A percentile compares a stretch with the other conserved stretches of the same genome.
phyloP scores from a whole-genome alignment of 2,113 vertebrate genomes.

The Noctilio leporinus region DNA sequence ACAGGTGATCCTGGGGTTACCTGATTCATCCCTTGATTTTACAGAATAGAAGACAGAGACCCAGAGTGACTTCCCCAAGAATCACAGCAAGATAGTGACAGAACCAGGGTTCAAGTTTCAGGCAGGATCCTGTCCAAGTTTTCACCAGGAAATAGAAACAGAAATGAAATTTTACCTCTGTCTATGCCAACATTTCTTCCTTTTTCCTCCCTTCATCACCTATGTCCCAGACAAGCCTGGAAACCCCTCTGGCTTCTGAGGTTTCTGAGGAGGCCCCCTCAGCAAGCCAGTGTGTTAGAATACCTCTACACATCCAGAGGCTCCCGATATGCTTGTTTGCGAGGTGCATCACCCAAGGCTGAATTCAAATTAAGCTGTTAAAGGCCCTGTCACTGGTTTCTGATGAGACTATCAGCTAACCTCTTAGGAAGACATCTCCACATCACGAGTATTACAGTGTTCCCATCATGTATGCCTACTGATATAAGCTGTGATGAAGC shows the following conservation, averaged over 20 bases:
- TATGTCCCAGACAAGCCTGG: not conserved
- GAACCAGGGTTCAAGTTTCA: not conserved
- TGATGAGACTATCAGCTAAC: conserved; percentile 47
- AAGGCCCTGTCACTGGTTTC: not conserved
- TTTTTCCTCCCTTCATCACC: not conserved
- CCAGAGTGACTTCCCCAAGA: not conserved
- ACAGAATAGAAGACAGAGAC: not conserved
- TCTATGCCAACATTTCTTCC: not conserved
- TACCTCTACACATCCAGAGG: not conserved
- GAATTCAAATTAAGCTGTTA: not conserved
- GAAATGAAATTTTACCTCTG: not conserved
- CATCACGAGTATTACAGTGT: conserved; percentile 29
- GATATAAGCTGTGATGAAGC: conserved; percentile 25
- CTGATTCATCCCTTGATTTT: not conserved
- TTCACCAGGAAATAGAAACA: not conserved
- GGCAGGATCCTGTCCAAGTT: fast-evolving
- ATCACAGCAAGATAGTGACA: not conserved
- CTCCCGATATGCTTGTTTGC: not conserved
- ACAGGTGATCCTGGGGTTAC: not conserved
- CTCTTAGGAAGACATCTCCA: conserved; percentile 27
- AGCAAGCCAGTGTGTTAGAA: not conserved
- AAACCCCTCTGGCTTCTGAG: not conserved
- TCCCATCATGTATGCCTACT: not conserved
- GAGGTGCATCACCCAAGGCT: not conserved
- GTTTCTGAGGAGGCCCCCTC: not conserved